These are phyloP conservation scores for Netelia inedita DNA, from an alignment of 2,888 invertebrate species.

Conservation along the genomic window DNA sequence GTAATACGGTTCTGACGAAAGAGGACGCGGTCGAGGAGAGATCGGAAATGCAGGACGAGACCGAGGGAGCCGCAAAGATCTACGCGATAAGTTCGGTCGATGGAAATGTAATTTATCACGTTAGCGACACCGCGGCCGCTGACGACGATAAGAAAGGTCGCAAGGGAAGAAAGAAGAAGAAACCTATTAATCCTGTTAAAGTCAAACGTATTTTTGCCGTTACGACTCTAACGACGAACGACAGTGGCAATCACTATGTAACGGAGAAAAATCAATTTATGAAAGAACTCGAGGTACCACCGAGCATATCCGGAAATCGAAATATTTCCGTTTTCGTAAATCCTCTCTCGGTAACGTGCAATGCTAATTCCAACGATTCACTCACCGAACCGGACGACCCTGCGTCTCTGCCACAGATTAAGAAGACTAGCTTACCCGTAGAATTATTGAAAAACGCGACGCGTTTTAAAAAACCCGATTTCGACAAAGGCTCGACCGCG, in stretches of 20 bases:
- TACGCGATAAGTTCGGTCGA: constrained; percentile 94
- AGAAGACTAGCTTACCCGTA: constrained; percentile 74
- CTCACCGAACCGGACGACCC: constrained; percentile 81
- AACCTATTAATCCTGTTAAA: constrained; percentile 83
- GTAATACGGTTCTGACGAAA: constrained; percentile 83
- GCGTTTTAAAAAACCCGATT: constrained; percentile 81
- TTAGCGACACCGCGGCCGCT: constrained; percentile 85
- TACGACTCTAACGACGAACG: constrained; percentile 85
- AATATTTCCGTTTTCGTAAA: constrained; percentile 90
- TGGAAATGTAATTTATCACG: constrained; percentile 91
- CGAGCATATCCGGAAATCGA: constrained; percentile 85
- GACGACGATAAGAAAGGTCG: constrained; percentile 79
- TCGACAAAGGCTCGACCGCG: constrained; percentile 80
- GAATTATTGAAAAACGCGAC: constrained; percentile 82
- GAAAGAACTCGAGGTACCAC: constrained; percentile 86
- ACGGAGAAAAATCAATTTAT: constrained; percentile 84
- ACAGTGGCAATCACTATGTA: constrained; percentile 84
- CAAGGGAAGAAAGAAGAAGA: constrained; percentile 79
- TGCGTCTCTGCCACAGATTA: constrained; percentile 58
- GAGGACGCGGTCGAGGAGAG: constrained; percentile 78
- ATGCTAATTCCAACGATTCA: constrained; percentile 82
- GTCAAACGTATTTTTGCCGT: constrained; percentile 86
- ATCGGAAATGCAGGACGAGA: constrained; percentile 81
- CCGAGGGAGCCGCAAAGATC: constrained; percentile 87
- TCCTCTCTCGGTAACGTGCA: constrained; percentile 85